Percentiles rank a stretch among this genome's conserved stretches.
phyloP scores from a whole-genome alignment of 2,888 invertebrate genomes.

The Meghimatium bilineatum region DNA sequence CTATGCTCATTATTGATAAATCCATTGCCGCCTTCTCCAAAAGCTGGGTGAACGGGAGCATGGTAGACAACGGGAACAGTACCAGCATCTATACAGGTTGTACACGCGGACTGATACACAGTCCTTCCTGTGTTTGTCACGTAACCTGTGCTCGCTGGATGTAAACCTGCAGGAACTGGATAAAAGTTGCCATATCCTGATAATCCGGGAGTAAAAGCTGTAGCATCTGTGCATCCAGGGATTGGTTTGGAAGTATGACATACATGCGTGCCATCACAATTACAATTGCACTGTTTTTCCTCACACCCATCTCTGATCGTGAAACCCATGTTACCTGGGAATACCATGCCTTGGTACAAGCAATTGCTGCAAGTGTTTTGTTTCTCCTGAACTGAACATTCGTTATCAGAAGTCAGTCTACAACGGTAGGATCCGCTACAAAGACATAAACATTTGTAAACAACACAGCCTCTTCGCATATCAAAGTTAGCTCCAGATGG shows the following conservation, averaged over 20 bases:
- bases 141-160: constrained; percentile 31
- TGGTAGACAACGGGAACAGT: neutral
- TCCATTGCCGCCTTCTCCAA: constrained; percentile 1
- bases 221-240: constrained; percentile 39
- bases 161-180: neutral
- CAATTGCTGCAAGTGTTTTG: constrained; percentile 55
- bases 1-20: neutral
- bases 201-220: neutral
- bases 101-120: constrained; percentile 29
- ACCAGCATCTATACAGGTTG: neutral
- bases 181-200: constrained; percentile 29
- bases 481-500: constrained; percentile 51
- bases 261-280: constrained; percentile 61
- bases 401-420: constrained; percentile 51
- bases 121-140: constrained; percentile 21
- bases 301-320: constrained; percentile 60
- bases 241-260: constrained; percentile 54
- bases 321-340: constrained; percentile 58
- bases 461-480: constrained; percentile 55
- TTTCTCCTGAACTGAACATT: constrained; percentile 35
- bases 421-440: constrained; percentile 56
- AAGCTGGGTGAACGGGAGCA: constrained; percentile 18
- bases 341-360: constrained; percentile 55
- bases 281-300: constrained; percentile 61
- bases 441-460: constrained; percentile 55